A percentile compares a stretch with the other conserved stretches of the same genome.
phyloP scores from a whole-genome alignment of 2,797 vertebrate species.

The Atherinosoma microstoma region DNA sequence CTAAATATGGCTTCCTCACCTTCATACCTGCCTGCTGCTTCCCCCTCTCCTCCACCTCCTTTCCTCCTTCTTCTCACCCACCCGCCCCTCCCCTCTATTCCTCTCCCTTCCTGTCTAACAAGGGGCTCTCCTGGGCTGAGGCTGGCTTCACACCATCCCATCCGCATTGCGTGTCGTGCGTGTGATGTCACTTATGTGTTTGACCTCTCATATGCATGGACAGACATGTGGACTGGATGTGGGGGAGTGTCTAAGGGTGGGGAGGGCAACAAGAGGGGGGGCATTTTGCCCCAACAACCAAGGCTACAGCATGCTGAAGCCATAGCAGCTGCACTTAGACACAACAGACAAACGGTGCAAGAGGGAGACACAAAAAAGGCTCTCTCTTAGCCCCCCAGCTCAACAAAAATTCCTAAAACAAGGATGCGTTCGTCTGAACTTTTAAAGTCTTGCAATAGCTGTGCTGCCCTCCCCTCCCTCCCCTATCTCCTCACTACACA shows the following conservation, averaged over 20 bases:
- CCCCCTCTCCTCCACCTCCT: slow-evolving; percentile 20
- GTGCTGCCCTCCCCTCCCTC: slow-evolving; percentile 56
- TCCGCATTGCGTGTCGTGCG: slow-evolving; percentile 83
- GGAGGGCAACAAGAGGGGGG: slow-evolving; percentile 11
- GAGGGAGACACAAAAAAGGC: slow-evolving; percentile 24
- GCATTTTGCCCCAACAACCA: slow-evolving; percentile 28
- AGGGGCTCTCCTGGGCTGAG: slow-evolving; percentile 70
- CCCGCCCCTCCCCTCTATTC: slow-evolving; percentile 6
- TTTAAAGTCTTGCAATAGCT: slow-evolving; percentile 53
- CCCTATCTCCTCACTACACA: slow-evolving; percentile 62
- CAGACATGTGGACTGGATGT: slow-evolving; percentile 85
- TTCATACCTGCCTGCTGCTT: slow-evolving; percentile 85
- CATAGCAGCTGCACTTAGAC: slow-evolving; percentile 59
- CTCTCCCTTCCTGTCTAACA: slow-evolving; percentile 45
- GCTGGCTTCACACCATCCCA: slow-evolving; percentile 87
- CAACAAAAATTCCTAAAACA: slow-evolving; percentile 6
- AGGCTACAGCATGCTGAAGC: slow-evolving; percentile 50
- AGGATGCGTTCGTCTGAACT: slow-evolving; percentile 53
- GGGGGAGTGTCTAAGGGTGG: slow-evolving; percentile 59
- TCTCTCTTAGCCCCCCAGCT: slow-evolving; percentile 32
- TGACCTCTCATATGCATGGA: slow-evolving; percentile 88
- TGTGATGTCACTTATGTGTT: slow-evolving; percentile 87
- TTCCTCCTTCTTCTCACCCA: slow-evolving; percentile 5
- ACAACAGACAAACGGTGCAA: slow-evolving; percentile 36
- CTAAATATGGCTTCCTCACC: slow-evolving; percentile 83